phyloP scores from a whole-genome alignment of 2,113 vertebrate species.

The Hemiprocne comata region DNA sequence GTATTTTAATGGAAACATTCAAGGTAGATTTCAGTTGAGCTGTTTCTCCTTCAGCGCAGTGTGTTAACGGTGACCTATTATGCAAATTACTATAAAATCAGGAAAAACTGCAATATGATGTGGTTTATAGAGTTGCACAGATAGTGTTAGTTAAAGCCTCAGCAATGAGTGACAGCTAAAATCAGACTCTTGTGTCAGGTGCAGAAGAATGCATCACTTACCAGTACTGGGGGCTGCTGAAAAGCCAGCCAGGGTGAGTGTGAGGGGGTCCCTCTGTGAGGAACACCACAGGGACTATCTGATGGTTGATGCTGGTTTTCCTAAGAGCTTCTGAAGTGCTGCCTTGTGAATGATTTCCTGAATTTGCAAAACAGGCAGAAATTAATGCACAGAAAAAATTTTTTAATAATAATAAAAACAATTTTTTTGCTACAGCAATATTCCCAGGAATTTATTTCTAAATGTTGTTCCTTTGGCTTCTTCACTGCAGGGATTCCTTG shows the following conservation, averaged over 20 bases:
- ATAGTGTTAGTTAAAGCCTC: conserved; percentile 12
- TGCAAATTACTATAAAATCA: conserved; percentile 62
- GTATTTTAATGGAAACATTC: conserved; percentile 30
- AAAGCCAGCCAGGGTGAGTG: neutral
- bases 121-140: conserved; percentile 51
- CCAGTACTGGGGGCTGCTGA: neutral
- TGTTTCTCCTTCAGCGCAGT: conserved; percentile 42
- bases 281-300: neutral
- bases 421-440: neutral
- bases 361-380: neutral
- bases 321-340: neutral
- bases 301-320: neutral
- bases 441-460: conserved; percentile 13
- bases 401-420: neutral
- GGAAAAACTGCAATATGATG: conserved; percentile 60
- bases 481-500: conserved; percentile 46
- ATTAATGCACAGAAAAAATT: neutral
- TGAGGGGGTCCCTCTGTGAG: neutral
- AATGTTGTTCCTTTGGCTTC: conserved; percentile 24
- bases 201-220: neutral
- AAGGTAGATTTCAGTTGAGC: conserved; percentile 35
- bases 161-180: conserved; percentile 3
- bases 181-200: neutral
- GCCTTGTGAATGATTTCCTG: neutral
- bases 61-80: conserved; percentile 53